Percentiles rank a stretch among this genome's conserved stretches.
Evolutionary conservation across 2,888 invertebrate species (phyloP).

Genomic region (Lasioglossum zephyrum): DNA sequence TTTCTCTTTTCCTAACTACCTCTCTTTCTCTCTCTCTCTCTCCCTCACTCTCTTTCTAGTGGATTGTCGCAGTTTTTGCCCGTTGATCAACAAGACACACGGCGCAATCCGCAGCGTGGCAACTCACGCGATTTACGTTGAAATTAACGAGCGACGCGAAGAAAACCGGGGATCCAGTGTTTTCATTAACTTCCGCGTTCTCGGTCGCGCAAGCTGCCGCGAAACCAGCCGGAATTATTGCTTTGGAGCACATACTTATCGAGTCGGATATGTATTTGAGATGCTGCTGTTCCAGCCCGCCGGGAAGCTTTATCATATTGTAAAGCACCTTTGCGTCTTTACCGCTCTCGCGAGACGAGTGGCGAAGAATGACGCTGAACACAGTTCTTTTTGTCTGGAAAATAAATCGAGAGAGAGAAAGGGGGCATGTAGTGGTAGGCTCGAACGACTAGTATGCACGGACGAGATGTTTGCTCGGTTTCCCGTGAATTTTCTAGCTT

Average conservation of each 20-base stretch:
- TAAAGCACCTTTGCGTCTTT: not conserved
- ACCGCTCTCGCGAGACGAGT: not conserved
- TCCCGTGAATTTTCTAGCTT: not conserved
- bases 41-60: not conserved
- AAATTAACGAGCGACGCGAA: slow-evolving; percentile 38
- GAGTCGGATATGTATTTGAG: not conserved
- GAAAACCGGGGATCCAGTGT: slow-evolving; percentile 7
- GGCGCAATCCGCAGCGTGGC: slow-evolving; percentile 9
- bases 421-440: not conserved
- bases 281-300: not conserved
- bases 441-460: not conserved
- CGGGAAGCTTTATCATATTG: not conserved
- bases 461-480: not conserved
- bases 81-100: slow-evolving; percentile 37
- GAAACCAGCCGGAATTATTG: slow-evolving; percentile 14
- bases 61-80: slow-evolving; percentile 16
- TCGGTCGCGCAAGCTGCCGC: not conserved
- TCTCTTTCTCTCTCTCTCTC: not conserved
- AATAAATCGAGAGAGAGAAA: not conserved
- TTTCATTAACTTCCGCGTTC: slow-evolving; percentile 29
- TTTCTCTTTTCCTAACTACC: not conserved
- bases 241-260: not conserved
- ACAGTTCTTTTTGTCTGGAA: not conserved
- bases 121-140: slow-evolving; percentile 27
- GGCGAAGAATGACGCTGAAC: not conserved